A percentile compares a stretch with the other conserved stretches of the same genome.
phyloP scores from a whole-genome alignment of 2,888 invertebrate genomes.

The Pyrrhia umbra region DNA sequence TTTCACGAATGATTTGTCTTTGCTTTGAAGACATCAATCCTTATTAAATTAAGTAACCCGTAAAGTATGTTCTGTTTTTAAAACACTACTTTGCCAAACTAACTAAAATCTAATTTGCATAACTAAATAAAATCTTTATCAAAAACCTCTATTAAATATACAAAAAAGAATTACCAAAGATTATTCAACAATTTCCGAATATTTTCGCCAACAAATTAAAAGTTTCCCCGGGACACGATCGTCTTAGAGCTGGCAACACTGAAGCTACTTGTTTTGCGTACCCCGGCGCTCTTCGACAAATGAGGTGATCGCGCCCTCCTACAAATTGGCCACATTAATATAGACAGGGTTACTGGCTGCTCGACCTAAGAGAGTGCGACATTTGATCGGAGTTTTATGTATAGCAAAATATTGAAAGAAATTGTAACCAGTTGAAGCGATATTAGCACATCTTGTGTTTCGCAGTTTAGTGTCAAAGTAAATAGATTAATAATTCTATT shows the following conservation, averaged over 20 bases:
- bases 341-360: constrained; percentile 67
- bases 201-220: constrained; percentile 19
- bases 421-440: not conserved
- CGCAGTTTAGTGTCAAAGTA: too few relatives aligned
- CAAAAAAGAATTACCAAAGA: not conserved
- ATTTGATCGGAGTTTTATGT: not conserved
- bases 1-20: too few relatives aligned
- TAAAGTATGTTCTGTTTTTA: not conserved
- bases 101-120: not conserved
- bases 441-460: not conserved
- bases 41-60: not conserved
- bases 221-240: constrained; percentile 47
- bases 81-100: not conserved
- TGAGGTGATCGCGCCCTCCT: constrained; percentile 86
- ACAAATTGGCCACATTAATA: constrained; percentile 89
- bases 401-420: not conserved
- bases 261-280: constrained; percentile 61
- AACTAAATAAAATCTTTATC: not conserved
- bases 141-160: too few relatives aligned
- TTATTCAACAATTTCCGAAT: constrained; percentile 22
- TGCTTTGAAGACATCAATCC: too few relatives aligned
- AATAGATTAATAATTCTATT: too few relatives aligned
- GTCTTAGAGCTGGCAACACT: constrained; percentile 52
- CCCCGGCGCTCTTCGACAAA: constrained; percentile 74
- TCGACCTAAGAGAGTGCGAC: constrained; percentile 59